These are phyloP conservation scores for Coranthus polyacanthus DNA, from an alignment of 2,797 vertebrate genomes.

Conservation along the genomic window DNA sequence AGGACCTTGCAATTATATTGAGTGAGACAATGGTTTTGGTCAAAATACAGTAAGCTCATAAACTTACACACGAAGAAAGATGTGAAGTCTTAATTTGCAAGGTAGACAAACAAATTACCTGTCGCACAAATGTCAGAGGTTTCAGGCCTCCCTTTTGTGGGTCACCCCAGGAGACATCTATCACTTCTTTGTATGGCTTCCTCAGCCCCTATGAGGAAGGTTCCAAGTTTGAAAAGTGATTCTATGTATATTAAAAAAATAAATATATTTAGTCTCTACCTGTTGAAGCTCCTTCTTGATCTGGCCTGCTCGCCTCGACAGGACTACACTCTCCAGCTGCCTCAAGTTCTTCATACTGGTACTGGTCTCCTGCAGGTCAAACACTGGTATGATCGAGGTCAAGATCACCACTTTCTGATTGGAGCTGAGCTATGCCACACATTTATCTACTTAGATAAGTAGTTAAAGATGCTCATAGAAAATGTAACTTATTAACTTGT, in stretches of 20 bases:
- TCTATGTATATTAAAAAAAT: background rate
- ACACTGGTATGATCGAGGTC: slow-evolving; percentile 31
- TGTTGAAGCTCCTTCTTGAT: slow-evolving; percentile 72
- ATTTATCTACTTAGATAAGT: background rate
- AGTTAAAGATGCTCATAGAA: background rate
- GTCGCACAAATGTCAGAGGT: slow-evolving; percentile 81
- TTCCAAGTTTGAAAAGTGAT: background rate
- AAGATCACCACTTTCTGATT: background rate
- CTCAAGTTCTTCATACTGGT: slow-evolving; percentile 37
- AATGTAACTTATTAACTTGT: too few species aligned
- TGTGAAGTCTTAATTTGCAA: background rate
- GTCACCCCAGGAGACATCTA: slow-evolving; percentile 73
- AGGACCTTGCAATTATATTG: slow-evolving; percentile 70
- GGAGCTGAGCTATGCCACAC: background rate
- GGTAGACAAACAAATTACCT: slow-evolving; percentile 70
- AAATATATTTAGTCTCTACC: slow-evolving; percentile 51
- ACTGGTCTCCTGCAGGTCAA: slow-evolving; percentile 45
- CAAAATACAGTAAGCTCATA: background rate
- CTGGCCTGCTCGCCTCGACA: slow-evolving; percentile 39
- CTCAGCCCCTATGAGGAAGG: slow-evolving; percentile 58
- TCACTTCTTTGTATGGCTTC: slow-evolving; percentile 73
- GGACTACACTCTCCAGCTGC: slow-evolving; percentile 2
- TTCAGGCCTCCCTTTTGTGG: slow-evolving; percentile 74
- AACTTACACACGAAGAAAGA: background rate
- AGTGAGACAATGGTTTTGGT: background rate